Evolutionary conservation across 2,113 vertebrate species (phyloP).

Genomic region (Chaetorhynchus papuensis): DNA sequence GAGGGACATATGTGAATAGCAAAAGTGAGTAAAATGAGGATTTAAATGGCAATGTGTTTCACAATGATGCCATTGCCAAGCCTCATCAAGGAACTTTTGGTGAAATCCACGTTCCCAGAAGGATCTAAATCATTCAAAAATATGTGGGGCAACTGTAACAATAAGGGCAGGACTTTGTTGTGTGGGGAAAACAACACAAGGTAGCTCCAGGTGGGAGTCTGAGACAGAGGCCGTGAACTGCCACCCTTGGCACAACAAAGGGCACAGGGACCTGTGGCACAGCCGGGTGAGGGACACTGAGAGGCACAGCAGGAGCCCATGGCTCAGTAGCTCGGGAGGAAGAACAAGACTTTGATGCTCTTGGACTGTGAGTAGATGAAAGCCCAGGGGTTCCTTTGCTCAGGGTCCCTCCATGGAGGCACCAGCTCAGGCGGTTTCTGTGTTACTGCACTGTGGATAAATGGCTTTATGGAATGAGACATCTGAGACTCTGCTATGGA

Average conservation of each 20-base stretch:
- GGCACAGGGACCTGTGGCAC: neutral
- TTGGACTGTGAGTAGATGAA: neutral
- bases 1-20: neutral
- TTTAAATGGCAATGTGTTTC: neutral
- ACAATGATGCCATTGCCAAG: neutral
- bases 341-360: rapidly evolving
- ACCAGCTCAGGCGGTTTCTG: neutral
- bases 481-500: neutral
- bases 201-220: neutral
- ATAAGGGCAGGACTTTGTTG: neutral
- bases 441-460: neutral
- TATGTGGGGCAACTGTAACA: neutral
- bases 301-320: rapidly evolving
- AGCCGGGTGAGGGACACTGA: neutral
- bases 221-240: neutral
- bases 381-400: neutral
- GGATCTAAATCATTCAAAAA: conserved; percentile 3
- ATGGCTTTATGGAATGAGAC: neutral
- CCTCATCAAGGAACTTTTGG: conserved; percentile 31
- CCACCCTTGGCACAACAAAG: neutral
- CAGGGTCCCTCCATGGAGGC: neutral
- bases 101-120: neutral
- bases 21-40: neutral
- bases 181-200: rapidly evolving
- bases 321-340: neutral